Evolutionary conservation across 2,113 vertebrate genomes (phyloP).

Genomic region (Coryphaenoides rupestris): DNA sequence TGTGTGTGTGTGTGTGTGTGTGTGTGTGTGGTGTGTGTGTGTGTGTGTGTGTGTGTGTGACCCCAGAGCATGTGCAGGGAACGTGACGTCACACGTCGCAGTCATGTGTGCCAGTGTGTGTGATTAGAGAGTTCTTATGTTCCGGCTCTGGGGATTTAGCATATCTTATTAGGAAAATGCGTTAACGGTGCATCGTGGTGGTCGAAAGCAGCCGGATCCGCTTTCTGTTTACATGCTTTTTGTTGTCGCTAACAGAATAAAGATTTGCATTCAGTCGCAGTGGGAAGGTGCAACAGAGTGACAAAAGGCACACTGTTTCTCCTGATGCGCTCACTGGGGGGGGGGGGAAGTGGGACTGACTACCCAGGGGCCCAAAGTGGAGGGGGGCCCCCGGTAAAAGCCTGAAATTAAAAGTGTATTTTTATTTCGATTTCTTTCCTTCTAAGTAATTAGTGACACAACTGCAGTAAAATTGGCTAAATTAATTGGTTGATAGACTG

Average conservation of each 20-base stretch:
- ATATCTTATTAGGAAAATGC: conserved; percentile 61
- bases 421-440: too few species aligned
- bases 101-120: conserved; percentile 42
- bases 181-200: conserved; percentile 40
- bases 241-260: too few species aligned
- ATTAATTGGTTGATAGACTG: too few species aligned
- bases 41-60: neutral
- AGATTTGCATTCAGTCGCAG: neutral
- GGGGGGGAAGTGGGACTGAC: too few species aligned
- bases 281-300: neutral
- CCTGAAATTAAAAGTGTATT: too few species aligned
- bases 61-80: too few species aligned
- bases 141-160: conserved; percentile 61
- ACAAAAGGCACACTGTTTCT: conserved; percentile 1
- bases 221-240: too few species aligned
- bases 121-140: conserved; percentile 65
- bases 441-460: too few species aligned
- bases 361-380: too few species aligned
- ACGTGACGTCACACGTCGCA: conserved; percentile 10
- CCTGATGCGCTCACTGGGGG: conserved; percentile 42
- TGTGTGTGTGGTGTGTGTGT: conserved; percentile 42
- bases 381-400: too few species aligned
- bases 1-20: too few species aligned
- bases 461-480: too few species aligned
- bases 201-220: neutral